Evolutionary conservation across 1,140 invertebrate species (phyloP).

Genomic region (Campodea augens): DNA sequence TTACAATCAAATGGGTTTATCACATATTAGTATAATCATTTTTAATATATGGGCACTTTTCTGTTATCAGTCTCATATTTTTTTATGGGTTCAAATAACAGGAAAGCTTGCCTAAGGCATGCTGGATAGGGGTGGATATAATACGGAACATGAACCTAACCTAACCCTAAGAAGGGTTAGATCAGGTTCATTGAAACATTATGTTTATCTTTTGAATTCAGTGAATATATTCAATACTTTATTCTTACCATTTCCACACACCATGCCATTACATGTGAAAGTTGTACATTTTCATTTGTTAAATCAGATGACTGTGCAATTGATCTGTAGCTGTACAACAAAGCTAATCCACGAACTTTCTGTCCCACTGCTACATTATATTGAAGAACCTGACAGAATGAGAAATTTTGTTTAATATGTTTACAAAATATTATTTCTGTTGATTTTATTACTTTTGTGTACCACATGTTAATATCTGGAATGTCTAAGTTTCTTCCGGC

Average conservation of each 20-base stretch:
- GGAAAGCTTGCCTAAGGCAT: no score
- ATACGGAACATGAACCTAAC: no score
- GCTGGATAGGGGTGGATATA: no score
- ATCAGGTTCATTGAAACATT: no score
- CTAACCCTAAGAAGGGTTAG: no score
- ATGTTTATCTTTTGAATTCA: no score
- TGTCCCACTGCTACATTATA: constrained; percentile 62
- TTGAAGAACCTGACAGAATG: constrained; percentile 39
- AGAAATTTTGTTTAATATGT: constrained; percentile 3
- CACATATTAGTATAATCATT: no score
- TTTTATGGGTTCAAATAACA: no score
- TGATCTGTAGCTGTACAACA: constrained; percentile 59
- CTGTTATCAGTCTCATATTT: no score
- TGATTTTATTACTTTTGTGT: constrained; percentile 40
- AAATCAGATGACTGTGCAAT: constrained; percentile 31
- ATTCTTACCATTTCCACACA: constrained; percentile 73
- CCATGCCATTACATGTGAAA: constrained; percentile 77
- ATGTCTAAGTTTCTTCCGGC: constrained; percentile 45
- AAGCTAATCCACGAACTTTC: constrained; percentile 58
- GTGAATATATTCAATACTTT: not conserved
- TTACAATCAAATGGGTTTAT: no score
- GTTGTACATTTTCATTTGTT: constrained; percentile 54
- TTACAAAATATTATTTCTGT: not conserved
- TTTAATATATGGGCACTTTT: no score
- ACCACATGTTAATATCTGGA: constrained; percentile 55